These are phyloP conservation scores for Leptonema lineaticorne DNA, from an alignment of 1,140 invertebrate species.

Conservation along the genomic window DNA sequence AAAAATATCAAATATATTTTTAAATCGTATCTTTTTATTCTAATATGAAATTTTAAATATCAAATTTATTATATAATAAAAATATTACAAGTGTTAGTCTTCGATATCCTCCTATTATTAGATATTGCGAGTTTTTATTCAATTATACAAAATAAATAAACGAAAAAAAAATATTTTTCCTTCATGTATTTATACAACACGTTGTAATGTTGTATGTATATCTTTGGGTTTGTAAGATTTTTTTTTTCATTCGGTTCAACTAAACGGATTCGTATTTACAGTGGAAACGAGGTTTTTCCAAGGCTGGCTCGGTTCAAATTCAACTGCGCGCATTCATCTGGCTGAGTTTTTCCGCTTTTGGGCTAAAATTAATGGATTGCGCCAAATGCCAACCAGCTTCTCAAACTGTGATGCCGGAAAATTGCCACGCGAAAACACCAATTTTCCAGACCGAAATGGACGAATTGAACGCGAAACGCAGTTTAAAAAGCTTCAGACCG, in stretches of 20 bases:
- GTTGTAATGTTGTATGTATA: too few species aligned
- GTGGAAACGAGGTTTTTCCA: background rate
- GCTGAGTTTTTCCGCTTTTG: slow-evolving; percentile 17
- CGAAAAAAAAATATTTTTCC: too few species aligned
- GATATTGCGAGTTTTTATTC: too few species aligned
- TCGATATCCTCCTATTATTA: too few species aligned
- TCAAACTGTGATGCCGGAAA: slow-evolving; percentile 12
- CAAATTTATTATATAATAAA: too few species aligned
- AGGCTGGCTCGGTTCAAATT: background rate
- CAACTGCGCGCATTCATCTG: slow-evolving; percentile 15
- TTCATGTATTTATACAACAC: too few species aligned
- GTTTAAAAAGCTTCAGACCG: slow-evolving; percentile 13
- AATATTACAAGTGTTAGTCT: too few species aligned
- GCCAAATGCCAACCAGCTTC: slow-evolving; percentile 17
- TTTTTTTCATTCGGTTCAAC: background rate
- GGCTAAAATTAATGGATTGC: slow-evolving; percentile 23
- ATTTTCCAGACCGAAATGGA: background rate
- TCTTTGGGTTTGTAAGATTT: too few species aligned
- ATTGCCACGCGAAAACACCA: background rate
- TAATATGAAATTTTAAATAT: too few species aligned
- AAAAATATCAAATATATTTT: too few species aligned
- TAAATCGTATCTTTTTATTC: too few species aligned
- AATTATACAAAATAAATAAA: too few species aligned
- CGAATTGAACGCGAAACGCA: background rate
- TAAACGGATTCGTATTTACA: slow-evolving; percentile 13